phyloP scores from a whole-genome alignment of 2,888 invertebrate genomes.

The Xylota segnis region DNA sequence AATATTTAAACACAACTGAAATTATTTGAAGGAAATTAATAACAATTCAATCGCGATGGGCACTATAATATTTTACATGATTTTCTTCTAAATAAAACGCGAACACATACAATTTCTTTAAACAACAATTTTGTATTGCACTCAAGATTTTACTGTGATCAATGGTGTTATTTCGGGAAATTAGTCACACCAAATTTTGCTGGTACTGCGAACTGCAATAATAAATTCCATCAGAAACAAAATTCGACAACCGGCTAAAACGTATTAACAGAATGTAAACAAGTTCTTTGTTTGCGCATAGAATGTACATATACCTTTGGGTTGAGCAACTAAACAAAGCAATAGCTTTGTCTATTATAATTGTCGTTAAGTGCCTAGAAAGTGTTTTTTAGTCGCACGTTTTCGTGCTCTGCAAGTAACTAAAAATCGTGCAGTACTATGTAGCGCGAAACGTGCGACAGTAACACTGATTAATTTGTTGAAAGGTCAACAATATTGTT shows the following conservation, averaged over 20 bases:
- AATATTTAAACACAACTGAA: conserved; percentile 44
- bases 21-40: not conserved
- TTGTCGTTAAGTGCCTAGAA: not conserved
- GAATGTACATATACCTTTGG: not conserved
- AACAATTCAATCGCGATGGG: too few relatives aligned
- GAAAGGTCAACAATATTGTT: too few relatives aligned
- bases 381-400: too few relatives aligned
- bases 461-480: too few relatives aligned
- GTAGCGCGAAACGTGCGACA: too few relatives aligned
- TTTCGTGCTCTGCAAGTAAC: too few relatives aligned
- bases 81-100: not conserved
- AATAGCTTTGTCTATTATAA: not conserved
- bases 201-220: not conserved
- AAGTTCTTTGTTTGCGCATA: not conserved
- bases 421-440: too few relatives aligned
- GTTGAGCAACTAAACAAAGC: not conserved
- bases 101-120: not conserved
- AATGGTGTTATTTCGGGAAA: not conserved
- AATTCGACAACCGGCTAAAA: not conserved
- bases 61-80: not conserved
- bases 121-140: not conserved
- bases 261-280: not conserved
- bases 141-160: not conserved
- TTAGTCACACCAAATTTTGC: not conserved
- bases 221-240: not conserved